Percentiles rank a stretch among this genome's conserved stretches.
Evolutionary conservation across 1,140 invertebrate species (phyloP).

Genomic region (Bombyx mandarina): DNA sequence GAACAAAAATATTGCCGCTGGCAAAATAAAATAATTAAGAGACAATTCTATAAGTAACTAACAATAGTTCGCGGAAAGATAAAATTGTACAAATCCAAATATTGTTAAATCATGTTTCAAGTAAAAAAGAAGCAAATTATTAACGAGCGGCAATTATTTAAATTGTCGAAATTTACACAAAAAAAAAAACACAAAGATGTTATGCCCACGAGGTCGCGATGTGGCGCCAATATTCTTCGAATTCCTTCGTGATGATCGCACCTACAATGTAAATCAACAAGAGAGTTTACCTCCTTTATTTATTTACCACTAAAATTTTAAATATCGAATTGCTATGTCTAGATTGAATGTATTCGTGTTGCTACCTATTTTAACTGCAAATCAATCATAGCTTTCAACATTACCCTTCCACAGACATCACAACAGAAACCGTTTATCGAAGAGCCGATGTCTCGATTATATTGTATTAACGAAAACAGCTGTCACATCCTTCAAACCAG

Average conservation of each 20-base stretch:
- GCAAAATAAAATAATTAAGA: too few species aligned
- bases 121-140: neutral
- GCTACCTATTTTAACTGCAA: conserved; percentile 2
- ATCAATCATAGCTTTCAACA: neutral
- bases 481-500: too few species aligned
- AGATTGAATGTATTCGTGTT: conserved; percentile 2
- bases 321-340: neutral
- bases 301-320: neutral
- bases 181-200: conserved; percentile 12
- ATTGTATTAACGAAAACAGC: too few species aligned
- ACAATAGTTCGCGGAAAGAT: too few species aligned
- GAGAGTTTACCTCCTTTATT: conserved; percentile 13
- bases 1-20: too few species aligned
- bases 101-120: neutral
- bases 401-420: too few species aligned
- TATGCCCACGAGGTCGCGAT: conserved; percentile 16
- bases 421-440: too few species aligned
- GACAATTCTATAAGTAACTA: too few species aligned
- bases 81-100: neutral
- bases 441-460: too few species aligned
- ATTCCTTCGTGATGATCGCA: conserved; percentile 21
- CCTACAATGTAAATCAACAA: conserved; percentile 10
- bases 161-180: conserved; percentile 3
- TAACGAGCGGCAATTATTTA: conserved; percentile 1
- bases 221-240: conserved; percentile 23